These are phyloP conservation scores for Neoascia interrupta DNA, from an alignment of 2,888 invertebrate species.

Conservation along the genomic window DNA sequence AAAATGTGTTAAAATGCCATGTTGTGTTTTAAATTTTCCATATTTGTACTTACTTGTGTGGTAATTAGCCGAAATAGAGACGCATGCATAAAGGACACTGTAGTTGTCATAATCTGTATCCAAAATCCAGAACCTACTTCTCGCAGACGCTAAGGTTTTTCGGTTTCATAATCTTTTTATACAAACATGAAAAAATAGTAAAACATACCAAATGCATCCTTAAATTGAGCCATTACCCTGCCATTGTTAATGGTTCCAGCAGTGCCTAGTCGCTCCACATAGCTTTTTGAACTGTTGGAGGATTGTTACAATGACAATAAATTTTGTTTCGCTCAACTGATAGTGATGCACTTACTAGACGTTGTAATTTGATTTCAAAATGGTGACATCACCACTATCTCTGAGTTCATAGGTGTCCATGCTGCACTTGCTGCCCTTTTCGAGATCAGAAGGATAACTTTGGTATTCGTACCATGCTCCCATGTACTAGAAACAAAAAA, in stretches of 20 bases:
- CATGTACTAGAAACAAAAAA: conserved; percentile 81
- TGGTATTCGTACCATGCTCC: conserved; percentile 88
- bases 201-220: conserved; percentile 24
- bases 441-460: conserved; percentile 86
- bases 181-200: too few species aligned
- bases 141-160: not conserved
- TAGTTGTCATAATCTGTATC: conserved; percentile 82
- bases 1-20: too few species aligned
- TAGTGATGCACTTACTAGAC: conserved; percentile 17
- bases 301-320: too few species aligned
- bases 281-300: conserved; percentile 49
- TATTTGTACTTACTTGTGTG: conserved; percentile 67
- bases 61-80: not conserved
- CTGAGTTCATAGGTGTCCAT: conserved; percentile 82
- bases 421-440: conserved; percentile 86
- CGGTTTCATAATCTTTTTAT: too few species aligned
- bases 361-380: conserved; percentile 77
- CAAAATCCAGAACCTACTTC: conserved; percentile 81
- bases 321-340: not conserved
- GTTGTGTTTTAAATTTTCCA: too few species aligned
- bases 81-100: conserved; percentile 83
- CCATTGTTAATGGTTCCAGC: conserved; percentile 56
- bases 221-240: conserved; percentile 64
- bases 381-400: conserved; percentile 79
- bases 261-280: conserved; percentile 54